Evolutionary conservation across 1,140 invertebrate genomes (phyloP), one percentile per base, ranked within the genome.

Genomic region (Leucophenga varia): DNA sequence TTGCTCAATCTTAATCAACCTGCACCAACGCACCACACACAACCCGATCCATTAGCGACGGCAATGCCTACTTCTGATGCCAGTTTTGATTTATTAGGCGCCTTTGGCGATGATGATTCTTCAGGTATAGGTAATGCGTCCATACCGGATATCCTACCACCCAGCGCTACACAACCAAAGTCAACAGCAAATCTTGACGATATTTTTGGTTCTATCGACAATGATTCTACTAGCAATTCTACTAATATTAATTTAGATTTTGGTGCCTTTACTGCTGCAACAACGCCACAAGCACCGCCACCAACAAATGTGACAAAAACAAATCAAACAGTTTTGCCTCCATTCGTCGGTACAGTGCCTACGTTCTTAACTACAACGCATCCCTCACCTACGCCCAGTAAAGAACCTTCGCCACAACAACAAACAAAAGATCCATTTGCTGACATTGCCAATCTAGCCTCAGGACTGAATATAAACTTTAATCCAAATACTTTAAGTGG

Each of bases 1-100:
- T 61, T 81, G 43, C 63, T 81, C 17, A 81, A 81, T 59, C 53
- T 81, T n/a, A 80, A 76, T 53, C 72, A 72, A 39, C 64, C 72
- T 16, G 22, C 39, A 35, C 49, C 17, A 64, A 48, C 49, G 47
- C 48, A 14, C 41, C 41, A 12, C 41, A 51, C 48, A 13, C 46
- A 45, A 17, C 32, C 54, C 28, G 36, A 57, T 59, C 45, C 60
- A 2, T 47, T 50, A 54, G 68, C 49, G 28, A 75, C 46, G 64
- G 79, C 59, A n/a, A 69, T 58, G 64, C 78, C 69, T n/a, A 61
- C 64, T 38, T 80, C 81, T 57, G 69, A 72, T 45, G 69, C 69
- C 31, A 72, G 69, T 36, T 81, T 84, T 57, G 86, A 88, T 77
- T 73, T 88, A 37, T 75, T 89, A 14, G 82, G 79, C 25, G 82